Evolutionary conservation across 1,140 invertebrate species (phyloP).

Genomic region (Sycobia sp.): DNA sequence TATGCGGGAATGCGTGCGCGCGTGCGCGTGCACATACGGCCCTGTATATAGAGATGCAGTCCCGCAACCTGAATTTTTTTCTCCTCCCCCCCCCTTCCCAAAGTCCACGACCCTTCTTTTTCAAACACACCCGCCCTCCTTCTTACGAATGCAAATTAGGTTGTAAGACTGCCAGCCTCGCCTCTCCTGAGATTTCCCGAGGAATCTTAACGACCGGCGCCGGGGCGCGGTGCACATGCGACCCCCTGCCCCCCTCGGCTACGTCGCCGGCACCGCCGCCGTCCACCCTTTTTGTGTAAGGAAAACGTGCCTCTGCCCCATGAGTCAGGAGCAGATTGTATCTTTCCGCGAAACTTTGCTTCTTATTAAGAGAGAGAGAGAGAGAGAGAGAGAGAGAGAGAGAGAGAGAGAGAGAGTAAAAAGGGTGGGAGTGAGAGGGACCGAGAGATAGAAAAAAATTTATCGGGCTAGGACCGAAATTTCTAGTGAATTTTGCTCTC

Average conservation of each 20-base stretch:
- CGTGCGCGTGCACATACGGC: background rate
- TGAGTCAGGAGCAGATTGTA: constrained; percentile 18
- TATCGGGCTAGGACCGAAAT: constrained; percentile 5
- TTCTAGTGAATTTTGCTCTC: constrained; percentile 15
- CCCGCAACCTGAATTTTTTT: background rate
- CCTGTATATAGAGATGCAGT: background rate
- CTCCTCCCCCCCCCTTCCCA: no score
- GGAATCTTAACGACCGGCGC: constrained; percentile 20
- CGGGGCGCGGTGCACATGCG: no score
- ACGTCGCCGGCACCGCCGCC: no score
- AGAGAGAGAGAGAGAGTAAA: no score
- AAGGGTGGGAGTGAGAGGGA: no score
- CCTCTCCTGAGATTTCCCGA: constrained; percentile 19
- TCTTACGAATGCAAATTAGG: constrained; percentile 30
- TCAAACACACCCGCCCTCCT: background rate
- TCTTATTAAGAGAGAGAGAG: constrained; percentile 26
- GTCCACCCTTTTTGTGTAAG: no score
- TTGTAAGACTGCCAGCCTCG: constrained; percentile 12
- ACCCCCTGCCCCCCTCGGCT: no score
- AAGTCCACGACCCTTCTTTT: no score
- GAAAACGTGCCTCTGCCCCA: background rate
- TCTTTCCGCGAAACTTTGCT: constrained; percentile 17
- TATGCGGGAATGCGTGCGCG: background rate
- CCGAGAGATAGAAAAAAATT: no score
- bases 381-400: constrained; percentile 1